Conservation (phyloP, 2,888 invertebrate genomes). For the Platycnemis pennipes region DNA sequence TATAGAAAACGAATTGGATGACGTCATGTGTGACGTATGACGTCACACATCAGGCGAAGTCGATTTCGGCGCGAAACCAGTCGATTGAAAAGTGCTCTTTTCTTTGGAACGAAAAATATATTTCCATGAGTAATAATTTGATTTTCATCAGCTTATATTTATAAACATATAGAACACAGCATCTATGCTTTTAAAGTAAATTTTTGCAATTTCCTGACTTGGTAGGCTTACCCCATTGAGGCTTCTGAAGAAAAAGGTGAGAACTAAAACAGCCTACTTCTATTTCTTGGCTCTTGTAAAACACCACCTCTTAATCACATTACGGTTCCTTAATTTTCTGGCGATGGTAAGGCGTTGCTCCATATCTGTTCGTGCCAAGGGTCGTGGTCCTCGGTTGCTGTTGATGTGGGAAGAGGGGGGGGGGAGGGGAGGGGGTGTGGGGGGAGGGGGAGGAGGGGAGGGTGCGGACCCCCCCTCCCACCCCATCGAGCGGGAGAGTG, state of each 20-base stretch:
- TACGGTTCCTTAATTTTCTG: background rate
- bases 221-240: background rate
- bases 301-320: background rate
- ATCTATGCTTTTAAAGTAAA: too few species aligned
- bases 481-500: background rate
- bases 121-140: too few species aligned
- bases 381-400: background rate
- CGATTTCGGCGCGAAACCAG: too few species aligned
- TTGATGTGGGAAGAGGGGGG: background rate
- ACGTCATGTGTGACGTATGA: too few species aligned
- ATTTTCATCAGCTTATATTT: too few species aligned
- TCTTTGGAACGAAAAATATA: too few species aligned
- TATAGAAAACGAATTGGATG: too few species aligned
- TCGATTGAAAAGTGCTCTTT: too few species aligned
- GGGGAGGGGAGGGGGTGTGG: background rate
- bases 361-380: background rate
- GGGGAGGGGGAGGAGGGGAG: background rate
- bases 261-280: background rate
- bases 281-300: background rate
- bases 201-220: too few species aligned
- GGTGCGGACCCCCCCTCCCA: background rate
- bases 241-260: background rate
- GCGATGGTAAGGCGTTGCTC: background rate
- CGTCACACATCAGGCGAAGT: too few species aligned
- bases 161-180: too few species aligned